Evolutionary conservation across 2,797 vertebrate species (phyloP), one percentile per base, ranked within the genome.

Genomic region (Tauraco hartlaubi): DNA sequence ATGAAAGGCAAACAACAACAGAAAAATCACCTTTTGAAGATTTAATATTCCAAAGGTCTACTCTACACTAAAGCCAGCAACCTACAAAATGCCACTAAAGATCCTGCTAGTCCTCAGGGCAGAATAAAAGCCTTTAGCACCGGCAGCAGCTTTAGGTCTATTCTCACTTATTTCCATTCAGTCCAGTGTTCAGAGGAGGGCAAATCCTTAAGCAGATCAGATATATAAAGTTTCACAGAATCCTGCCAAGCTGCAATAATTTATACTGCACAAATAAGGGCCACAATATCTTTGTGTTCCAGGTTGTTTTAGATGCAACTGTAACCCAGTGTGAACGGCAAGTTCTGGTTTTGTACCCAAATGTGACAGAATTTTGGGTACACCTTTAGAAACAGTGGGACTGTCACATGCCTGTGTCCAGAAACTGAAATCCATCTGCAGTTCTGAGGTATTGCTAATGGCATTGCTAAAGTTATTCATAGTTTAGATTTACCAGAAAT

Each of bases 401-500:
- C 44, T 83, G 85, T 25, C 62, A 69, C 5, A 9, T 77, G 85
- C 37, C 72, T 55, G 2, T 51, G 78, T 88, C 78, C 92, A 88
- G 85, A 94, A 94, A 59, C 48, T 52, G 83, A 97, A 95, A 94
- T 54, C 25, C 56, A 37, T 95, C 95, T 81, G 87, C 88, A 92
- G 61, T 94, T 97, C 84, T 93, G 93, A 89, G 87, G 88, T 94
- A 96, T 88, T 75, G 55, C 95, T 97, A 97, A 97, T 97, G 93
- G 90, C 95, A 96, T 75, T 85, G 74, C 72, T 90, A 95, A 88
- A 95, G 88, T 97, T 97, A 98, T 98, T 98, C 97, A 97, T 98
- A 97, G 85, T 92, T 78, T 96, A 95, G 92, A 94, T 96, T 96
- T 97, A 91, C 97, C 97, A 98, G 96, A 97, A 98, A 98, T 97